Conservation (phyloP, 2,888 invertebrate species). For the Unio pictorum region DNA sequence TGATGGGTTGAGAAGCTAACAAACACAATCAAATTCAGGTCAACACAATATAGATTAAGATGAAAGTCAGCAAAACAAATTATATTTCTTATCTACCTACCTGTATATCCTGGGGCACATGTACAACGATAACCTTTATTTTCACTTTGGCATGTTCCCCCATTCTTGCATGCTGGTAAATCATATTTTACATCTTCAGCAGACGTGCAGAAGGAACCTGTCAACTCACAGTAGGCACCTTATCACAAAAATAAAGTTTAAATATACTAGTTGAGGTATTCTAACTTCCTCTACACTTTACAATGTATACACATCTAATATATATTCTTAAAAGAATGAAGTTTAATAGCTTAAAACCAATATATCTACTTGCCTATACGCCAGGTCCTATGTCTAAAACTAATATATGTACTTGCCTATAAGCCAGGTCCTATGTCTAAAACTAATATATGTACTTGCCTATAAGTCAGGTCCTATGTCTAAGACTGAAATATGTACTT, state of each 20-base stretch:
- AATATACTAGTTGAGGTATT: too few species aligned
- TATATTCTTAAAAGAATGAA: too few species aligned
- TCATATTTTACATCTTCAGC: conserved; percentile 24
- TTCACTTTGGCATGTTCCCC: conserved; percentile 54
- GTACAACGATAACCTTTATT: conserved; percentile 81
- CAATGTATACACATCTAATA: too few species aligned
- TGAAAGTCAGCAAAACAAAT: background rate
- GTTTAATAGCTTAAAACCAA: too few species aligned
- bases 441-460: too few species aligned
- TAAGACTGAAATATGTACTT: too few species aligned
- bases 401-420: too few species aligned
- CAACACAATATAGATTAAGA: background rate
- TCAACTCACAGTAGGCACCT: conserved; percentile 58
- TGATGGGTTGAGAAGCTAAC: background rate
- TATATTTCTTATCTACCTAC: conserved; percentile 32
- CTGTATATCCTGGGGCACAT: conserved; percentile 87
- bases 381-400: too few species aligned
- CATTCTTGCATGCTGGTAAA: conserved; percentile 52
- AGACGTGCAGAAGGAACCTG: conserved; percentile 48
- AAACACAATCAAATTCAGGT: background rate
- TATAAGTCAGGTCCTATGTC: too few species aligned
- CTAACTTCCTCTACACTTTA: too few species aligned
- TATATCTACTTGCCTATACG: too few species aligned
- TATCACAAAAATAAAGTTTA: background rate
- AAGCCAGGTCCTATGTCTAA: too few species aligned